Percentiles rank a stretch among this genome's conserved stretches.
These are phyloP conservation scores for Ptychochromis oligacanthus DNA, from an alignment of 2,113 vertebrate species.

Conservation along the genomic window DNA sequence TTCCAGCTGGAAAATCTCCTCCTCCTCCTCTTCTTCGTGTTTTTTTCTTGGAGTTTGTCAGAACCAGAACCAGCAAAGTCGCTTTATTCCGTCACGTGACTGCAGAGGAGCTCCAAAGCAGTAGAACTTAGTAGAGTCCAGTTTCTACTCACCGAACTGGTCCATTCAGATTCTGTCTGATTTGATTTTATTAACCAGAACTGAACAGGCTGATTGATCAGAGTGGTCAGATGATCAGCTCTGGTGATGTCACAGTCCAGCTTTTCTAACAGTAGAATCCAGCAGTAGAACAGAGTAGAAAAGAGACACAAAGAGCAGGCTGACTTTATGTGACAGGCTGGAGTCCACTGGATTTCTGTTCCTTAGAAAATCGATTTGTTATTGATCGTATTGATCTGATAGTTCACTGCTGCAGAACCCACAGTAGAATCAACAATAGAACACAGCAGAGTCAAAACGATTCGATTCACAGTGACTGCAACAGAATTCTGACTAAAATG, in stretches of 20 bases:
- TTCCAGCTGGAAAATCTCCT: slow-evolving; percentile 64
- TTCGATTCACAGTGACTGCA: no score
- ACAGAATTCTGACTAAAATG: no score
- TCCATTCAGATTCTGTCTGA: neutral
- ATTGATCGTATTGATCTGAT: neutral
- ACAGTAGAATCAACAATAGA: neutral
- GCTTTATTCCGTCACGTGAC: neutral
- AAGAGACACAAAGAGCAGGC: neutral
- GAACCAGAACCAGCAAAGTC: slow-evolving; percentile 7
- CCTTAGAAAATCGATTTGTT: neutral
- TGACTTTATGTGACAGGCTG: neutral
- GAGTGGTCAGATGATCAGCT: neutral
- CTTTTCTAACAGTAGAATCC: neutral
- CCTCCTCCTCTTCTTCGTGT: neutral
- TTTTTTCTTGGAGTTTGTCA: neutral
- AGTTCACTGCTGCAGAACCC: neutral
- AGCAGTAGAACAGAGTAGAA: neutral
- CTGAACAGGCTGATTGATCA: neutral
- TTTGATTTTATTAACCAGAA: neutral
- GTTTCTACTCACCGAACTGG: no score
- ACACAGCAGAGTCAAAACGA: neutral
- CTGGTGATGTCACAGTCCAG: neutral
- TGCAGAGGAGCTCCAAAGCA: neutral
- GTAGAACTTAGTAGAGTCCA: neutral
- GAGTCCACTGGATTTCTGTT: neutral